Evolutionary conservation across 2,888 invertebrate genomes (phyloP).

Genomic region (Heteromyza rotundicornis): DNA sequence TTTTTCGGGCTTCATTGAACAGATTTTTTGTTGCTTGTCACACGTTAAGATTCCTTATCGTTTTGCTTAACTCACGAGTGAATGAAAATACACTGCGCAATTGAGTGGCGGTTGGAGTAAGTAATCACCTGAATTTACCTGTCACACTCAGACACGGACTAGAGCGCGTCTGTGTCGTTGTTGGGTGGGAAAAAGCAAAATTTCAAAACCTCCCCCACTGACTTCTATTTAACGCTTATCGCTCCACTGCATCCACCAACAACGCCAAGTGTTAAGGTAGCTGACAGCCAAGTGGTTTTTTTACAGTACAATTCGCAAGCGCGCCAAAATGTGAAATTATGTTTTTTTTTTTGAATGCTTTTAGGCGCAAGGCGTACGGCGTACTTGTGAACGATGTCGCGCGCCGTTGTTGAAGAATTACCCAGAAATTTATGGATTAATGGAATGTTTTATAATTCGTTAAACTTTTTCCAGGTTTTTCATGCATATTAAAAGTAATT

Average conservation of each 20-base stretch:
- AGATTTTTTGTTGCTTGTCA: no score
- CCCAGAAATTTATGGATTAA: not conserved
- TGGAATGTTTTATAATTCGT: not conserved
- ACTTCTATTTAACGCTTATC: no score
- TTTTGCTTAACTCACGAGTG: no score
- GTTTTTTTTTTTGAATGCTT: not conserved
- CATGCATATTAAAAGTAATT: not conserved
- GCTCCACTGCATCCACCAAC: no score
- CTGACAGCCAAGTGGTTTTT: no score
- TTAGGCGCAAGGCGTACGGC: not conserved
- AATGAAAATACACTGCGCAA: not conserved
- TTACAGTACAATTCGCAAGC: no score
- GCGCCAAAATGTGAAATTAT: no score
- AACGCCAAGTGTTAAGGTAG: no score
- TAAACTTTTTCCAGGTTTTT: not conserved
- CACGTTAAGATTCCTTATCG: not conserved
- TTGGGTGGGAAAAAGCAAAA: not conserved
- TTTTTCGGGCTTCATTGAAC: no score
- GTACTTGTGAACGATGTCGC: not conserved
- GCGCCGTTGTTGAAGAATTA: not conserved
- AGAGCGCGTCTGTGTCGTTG: not conserved
- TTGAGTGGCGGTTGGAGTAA: not conserved
- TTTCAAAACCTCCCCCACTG: no score
- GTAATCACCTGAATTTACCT: constrained; percentile 9
- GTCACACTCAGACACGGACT: constrained; percentile 6